phyloP scores from a whole-genome alignment of 2,797 vertebrate species.

The Podarcis lilfordi region DNA sequence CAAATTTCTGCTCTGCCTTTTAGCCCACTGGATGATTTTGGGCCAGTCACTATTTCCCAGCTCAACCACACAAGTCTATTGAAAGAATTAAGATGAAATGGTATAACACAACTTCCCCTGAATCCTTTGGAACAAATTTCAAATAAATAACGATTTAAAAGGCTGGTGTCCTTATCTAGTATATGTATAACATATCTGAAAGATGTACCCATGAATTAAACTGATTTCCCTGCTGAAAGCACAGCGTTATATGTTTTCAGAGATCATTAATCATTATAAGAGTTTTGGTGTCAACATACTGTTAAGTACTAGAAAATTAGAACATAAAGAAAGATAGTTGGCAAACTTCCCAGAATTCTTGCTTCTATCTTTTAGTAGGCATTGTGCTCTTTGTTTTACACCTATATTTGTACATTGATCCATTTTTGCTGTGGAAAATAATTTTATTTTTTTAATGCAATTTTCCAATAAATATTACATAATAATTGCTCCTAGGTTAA shows the following conservation, averaged over 20 bases:
- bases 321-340: neutral
- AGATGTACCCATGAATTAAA: neutral
- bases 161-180: no score
- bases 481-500: neutral
- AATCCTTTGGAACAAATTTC: neutral
- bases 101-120: neutral
- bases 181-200: neutral
- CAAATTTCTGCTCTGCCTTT: neutral
- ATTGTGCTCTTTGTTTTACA: neutral
- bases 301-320: neutral
- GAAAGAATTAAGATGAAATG: neutral
- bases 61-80: neutral
- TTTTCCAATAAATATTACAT: neutral
- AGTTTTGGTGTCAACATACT: neutral
- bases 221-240: neutral
- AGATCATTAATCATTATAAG: neutral
- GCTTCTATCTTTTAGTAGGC: neutral
- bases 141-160: neutral
- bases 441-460: neutral
- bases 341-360: neutral
- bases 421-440: neutral
- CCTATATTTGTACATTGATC: neutral
- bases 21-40: neutral
- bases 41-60: neutral
- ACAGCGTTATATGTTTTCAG: neutral